Base-by-base conservation (phyloP, 1,140 invertebrate genomes). In the Sycobia sp. region DNA sequence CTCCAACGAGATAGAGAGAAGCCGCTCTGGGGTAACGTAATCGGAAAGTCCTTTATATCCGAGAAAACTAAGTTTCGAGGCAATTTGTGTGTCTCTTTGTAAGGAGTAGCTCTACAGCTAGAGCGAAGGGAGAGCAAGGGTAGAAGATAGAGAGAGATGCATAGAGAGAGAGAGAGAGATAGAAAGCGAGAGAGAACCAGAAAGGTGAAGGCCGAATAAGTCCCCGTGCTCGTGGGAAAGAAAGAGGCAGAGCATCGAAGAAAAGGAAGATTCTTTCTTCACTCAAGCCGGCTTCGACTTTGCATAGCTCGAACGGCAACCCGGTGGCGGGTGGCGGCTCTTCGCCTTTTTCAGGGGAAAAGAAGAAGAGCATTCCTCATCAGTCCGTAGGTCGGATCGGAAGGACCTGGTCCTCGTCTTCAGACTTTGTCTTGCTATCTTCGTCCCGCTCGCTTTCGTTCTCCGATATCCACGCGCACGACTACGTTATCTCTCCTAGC, bases 11-110 rank as follows among this genome's bases (percentile, higher is more conserved):
- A 65, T 67, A 58, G 61, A 70, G 66, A 61, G 69, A 70, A 71
- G 69, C 70, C 66, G 70, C 64, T 68, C 54, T 56, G 64, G n/a
- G 69, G 71, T 78, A 81, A 80, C 73, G 73, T 75, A 79, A 80
- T 80, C 74, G 73, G 69, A 77, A 77, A 79, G 76, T 78, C 77
- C 75, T 78, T 78, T 79, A 77, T 78, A 78, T 78, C 73, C 71
- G 65, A 65, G 70, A 71, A 81, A 81, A 81, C 78, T 79, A 76
- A 80, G 76, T 81, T 81, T 67, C 72, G 62, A 79, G 77, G 73
- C 78, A 81, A 81, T 80, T 81, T 79, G 76, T 75, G 73, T 78
- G 72, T 79, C 75, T 80, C 79, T 81, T 80, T 80, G 77, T 78
- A 75, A 78, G 73, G 67, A 75, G 71, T 75, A 76, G 73, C 66